Evolutionary conservation across 1,140 invertebrate species (phyloP).

Genomic region (Drosophila quadrilineata): DNA sequence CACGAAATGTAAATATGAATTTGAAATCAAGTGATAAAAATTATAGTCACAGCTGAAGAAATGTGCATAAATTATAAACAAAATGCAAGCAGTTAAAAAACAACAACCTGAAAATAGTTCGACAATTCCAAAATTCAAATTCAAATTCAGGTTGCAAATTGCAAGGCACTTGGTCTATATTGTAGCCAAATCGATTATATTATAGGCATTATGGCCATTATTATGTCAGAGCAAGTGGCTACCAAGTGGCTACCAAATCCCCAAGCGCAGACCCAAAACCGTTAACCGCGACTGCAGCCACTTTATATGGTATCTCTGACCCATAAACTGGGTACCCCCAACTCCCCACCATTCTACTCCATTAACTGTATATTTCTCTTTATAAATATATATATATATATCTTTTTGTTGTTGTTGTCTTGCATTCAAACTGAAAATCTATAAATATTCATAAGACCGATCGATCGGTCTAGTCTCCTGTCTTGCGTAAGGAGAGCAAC

Average conservation of each 20-base stretch:
- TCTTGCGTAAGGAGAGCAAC: constrained; percentile 53
- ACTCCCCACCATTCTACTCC: not conserved
- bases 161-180: constrained; percentile 41
- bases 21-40: constrained; percentile 29
- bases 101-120: not conserved
- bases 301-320: constrained; percentile 32
- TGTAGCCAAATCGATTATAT: constrained; percentile 54
- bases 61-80: constrained; percentile 48
- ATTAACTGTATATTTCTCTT: not conserved
- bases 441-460: constrained; percentile 67
- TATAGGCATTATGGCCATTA: constrained; percentile 59
- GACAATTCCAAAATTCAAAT: constrained; percentile 14
- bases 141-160: constrained; percentile 45
- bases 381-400: constrained; percentile 37
- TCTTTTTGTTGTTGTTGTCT: not conserved
- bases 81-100: constrained; percentile 8
- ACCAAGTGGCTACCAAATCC: constrained; percentile 38
- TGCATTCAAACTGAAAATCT: constrained; percentile 51
- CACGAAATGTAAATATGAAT: constrained; percentile 41
- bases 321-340: constrained; percentile 54
- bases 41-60: constrained; percentile 42
- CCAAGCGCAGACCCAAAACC: constrained; percentile 25
- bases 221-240: constrained; percentile 43
- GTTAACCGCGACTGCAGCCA: constrained; percentile 25
- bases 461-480: constrained; percentile 37